phyloP scores from a whole-genome alignment of 2,113 vertebrate genomes.

The Cheilinus undulatus region DNA sequence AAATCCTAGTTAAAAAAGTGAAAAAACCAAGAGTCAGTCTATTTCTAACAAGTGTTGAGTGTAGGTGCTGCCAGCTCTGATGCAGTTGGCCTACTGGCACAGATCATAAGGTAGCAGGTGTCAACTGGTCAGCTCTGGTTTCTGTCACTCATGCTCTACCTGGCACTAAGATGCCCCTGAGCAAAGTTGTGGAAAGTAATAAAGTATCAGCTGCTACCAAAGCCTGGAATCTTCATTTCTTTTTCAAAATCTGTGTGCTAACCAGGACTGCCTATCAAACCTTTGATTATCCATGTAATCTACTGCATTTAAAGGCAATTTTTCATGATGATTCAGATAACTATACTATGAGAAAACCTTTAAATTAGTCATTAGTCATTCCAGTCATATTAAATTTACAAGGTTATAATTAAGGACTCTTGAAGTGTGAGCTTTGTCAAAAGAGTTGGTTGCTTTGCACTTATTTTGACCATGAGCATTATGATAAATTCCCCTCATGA shows the following conservation, averaged over 20 bases:
- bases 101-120: not conserved
- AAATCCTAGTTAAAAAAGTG: not conserved
- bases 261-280: not conserved
- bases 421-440: not conserved
- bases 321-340: too few species aligned
- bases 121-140: not conserved
- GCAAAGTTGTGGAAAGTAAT: not conserved
- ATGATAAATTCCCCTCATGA: slow-evolving; percentile 26
- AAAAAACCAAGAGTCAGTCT: not conserved
- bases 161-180: not conserved
- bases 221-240: not conserved
- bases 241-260: not conserved
- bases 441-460: slow-evolving; percentile 16
- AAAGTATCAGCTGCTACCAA: not conserved
- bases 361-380: not conserved
- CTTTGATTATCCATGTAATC: not conserved
- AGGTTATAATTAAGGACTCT: not conserved
- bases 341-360: not conserved
- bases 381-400: not conserved
- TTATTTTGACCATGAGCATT: slow-evolving; percentile 30
- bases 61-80: not conserved
- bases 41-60: not conserved
- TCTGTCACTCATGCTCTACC: not conserved
- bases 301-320: too few species aligned
- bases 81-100: not conserved